phyloP scores from a whole-genome alignment of 2,888 invertebrate species.

The Drosophila putrida region DNA sequence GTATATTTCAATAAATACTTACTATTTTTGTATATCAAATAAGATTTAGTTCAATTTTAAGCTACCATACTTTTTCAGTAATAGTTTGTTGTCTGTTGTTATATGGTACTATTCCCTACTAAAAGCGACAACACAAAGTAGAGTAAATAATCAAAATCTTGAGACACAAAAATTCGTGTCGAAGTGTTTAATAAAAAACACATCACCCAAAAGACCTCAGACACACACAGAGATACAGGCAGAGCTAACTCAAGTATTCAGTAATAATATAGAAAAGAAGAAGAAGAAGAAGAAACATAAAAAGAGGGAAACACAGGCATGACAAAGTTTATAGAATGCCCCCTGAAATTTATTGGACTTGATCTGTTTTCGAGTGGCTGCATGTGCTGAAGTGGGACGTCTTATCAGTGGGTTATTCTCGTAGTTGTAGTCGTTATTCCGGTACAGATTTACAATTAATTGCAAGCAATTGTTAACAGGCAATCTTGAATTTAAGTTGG shows the following conservation, averaged over 20 bases:
- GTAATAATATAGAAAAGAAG: slow-evolving; percentile 33
- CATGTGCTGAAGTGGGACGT: slow-evolving; percentile 46
- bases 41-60: too few relatives aligned
- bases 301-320: slow-evolving; percentile 26
- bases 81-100: too few relatives aligned
- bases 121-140: not conserved
- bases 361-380: slow-evolving; percentile 61
- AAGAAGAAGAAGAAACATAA: not conserved
- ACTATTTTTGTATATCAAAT: too few relatives aligned
- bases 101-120: too few relatives aligned
- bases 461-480: slow-evolving; percentile 56
- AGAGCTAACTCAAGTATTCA: slow-evolving; percentile 34
- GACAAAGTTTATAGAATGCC: slow-evolving; percentile 5
- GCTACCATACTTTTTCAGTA: too few relatives aligned
- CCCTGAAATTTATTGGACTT: slow-evolving; percentile 54
- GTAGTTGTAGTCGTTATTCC: slow-evolving; percentile 20
- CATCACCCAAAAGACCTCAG: slow-evolving; percentile 58
- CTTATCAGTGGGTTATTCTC: slow-evolving; percentile 45
- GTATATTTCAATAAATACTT: too few relatives aligned
- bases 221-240: slow-evolving; percentile 20
- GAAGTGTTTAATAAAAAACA: slow-evolving; percentile 72
- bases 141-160: slow-evolving; percentile 21
- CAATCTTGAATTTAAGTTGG: slow-evolving; percentile 21
- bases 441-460: slow-evolving; percentile 68
- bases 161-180: slow-evolving; percentile 46